Base-by-base conservation (phyloP, 2,113 vertebrate genomes). In the Coregonus clupeaformis region DNA sequence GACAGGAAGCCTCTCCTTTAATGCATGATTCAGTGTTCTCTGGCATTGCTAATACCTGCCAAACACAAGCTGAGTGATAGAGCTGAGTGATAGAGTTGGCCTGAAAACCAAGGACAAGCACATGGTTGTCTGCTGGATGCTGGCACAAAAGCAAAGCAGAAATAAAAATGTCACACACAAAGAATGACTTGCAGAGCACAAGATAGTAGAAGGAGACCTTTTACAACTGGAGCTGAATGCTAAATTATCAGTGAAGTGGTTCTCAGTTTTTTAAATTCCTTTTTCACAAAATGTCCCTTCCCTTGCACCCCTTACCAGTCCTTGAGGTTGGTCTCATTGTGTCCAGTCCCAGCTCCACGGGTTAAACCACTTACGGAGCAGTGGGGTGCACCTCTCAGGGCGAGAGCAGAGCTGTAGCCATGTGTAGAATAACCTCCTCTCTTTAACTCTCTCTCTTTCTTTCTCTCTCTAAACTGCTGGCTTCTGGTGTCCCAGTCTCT, bases 121-220 rank as follows among this genome's bases (percentile, higher is more conserved):
- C 85, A 75, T 79, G 68, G 69, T 82, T 76, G 79, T 90, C 83
- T 85, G 82, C 84, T 87, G 84, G 83, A 84, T 74, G 77, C 77
- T 70, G 84, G 82, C 85, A 81, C 65, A 74, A 72, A 77, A 82
- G 84, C 57, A 18, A 82, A 85, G 24, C 60, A 32, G 32, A 71
- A 63, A 22, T n/a, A 60, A 59, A 29, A 52, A 49, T 62, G 52
- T 84, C 82, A 81, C 88, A 84, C 14, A 82, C 72, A 78, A 71
- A 84, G 76, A 82, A 83, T 45, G 67, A 72, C 82, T 74, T 57
- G 32, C 76, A 64, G 77, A 78, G 78, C 78, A 80, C 73, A 81
- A 73, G 77, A 80, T 74, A 78, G 76, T 74, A 66, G 71, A 78
- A 80, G 77, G 84, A 85, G 80, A 86, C 78, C 49, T 84, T 87